Base-by-base conservation (phyloP, 2,113 vertebrate species). In the Emydura subglobosa region DNA sequence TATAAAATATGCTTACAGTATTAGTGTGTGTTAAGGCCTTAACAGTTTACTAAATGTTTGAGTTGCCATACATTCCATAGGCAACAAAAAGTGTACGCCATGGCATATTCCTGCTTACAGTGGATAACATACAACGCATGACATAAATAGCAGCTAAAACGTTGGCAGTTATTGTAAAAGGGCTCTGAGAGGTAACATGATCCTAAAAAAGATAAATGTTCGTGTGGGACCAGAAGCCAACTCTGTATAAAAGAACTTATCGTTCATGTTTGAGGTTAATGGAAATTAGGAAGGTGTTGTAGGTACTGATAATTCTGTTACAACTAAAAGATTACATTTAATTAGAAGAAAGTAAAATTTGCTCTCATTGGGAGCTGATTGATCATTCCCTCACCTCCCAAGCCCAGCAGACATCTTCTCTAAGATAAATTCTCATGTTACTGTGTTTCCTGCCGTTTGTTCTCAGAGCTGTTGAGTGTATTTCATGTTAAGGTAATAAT, bases 291-390 rank as follows among this genome's bases (percentile, higher is more conserved):
- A 31, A 31, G 57, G 34, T 83, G 34, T 24, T 92, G 47, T n/a
- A 79, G 16, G n/a, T 92, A 94, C 34, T 34, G 5, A 82, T 84
- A 79, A 31, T 34, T 87, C 34, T 87, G 5, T 44, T 88, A 78
- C 84, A 88, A 27, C 11, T 61, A 39, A 4, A 87, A 86, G 42
- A 7, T 76, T 13, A 21, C 78, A 8, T 21, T 92, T 82, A 79
- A 5, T 29, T 34, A 55, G 61, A 65, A 65, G 42, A 34, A 27
- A 39, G 49, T 39, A 14, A 55, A 49, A 76, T 90, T 65, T 80
- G 13, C 80, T 19, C 27, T 78, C 47, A 7, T 31, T 61, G 54
- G 83, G 25, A 85, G 8, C 19, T 68, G 27, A 44, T 25, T 53
- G 59, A 68, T 93, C 44, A 54, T 13, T 44, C 21, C 10, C 81